Percentiles rank a stretch among this genome's conserved stretches.
These are phyloP conservation scores for Panopea generosa DNA, from an alignment of 2,888 invertebrate genomes.

Conservation along the genomic window DNA sequence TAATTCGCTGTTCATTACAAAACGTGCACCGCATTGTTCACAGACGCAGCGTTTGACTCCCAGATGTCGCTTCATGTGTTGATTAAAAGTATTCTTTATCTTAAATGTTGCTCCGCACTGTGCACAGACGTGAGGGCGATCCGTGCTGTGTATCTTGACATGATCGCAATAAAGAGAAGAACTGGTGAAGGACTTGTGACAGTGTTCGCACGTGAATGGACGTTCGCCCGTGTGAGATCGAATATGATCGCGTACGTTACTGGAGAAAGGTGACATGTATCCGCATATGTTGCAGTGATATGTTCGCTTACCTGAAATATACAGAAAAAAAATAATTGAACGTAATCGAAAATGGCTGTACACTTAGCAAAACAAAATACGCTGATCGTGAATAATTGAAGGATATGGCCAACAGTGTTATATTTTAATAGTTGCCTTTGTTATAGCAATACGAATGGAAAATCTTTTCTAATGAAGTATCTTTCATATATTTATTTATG, in stretches of 20 bases:
- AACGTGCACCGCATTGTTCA: constrained; percentile 3
- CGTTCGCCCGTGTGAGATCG: constrained; percentile 7
- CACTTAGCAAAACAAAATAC: no score
- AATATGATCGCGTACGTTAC: constrained; percentile 4
- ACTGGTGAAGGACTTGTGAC: constrained; percentile 4
- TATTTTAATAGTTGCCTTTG: no score
- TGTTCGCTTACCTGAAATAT: no score
- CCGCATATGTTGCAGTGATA: no score
- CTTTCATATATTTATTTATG: no score
- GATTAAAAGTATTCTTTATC: not conserved
- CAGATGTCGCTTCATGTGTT: constrained; percentile 1
- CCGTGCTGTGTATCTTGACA: not conserved
- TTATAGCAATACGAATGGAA: no score
- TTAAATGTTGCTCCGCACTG: constrained; percentile 4
- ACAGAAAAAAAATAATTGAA: no score
- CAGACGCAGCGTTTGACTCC: not conserved
- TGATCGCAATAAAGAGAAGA: constrained; percentile 2
- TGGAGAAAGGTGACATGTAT: not conserved
- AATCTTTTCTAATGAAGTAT: no score
- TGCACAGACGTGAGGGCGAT: not conserved
- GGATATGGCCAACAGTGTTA: no score
- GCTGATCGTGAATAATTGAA: no score
- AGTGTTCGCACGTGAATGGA: not conserved
- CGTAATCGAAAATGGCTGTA: no score
- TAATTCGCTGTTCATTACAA: not conserved